Percentiles rank a stretch among this genome's conserved stretches.
These are phyloP conservation scores for Eupelmus urozonus DNA, from an alignment of 2,888 invertebrate genomes.

Conservation along the genomic window DNA sequence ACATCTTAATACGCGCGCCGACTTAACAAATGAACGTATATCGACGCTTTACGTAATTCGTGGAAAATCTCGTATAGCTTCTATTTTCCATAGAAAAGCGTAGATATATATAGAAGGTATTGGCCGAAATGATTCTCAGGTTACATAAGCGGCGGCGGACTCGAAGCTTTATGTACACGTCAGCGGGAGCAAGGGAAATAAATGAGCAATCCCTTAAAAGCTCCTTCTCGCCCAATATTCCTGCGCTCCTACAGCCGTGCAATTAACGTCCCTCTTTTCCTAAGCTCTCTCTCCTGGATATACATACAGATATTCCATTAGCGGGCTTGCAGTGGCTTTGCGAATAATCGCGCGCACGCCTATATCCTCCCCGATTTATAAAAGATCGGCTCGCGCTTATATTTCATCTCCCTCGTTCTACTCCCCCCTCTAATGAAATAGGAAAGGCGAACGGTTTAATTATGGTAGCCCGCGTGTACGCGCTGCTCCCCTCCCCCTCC, in stretches of 20 bases:
- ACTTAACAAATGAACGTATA: neutral
- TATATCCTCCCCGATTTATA: no score
- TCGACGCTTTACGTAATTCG: constrained; percentile 11
- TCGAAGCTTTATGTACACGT: constrained; percentile 21
- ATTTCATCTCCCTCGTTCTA: no score
- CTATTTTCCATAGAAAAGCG: constrained; percentile 4
- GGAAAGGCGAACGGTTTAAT: constrained; percentile 45
- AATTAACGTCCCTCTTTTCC: constrained; percentile 10
- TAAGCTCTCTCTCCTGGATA: neutral
- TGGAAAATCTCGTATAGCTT: neutral
- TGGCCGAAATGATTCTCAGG: neutral
- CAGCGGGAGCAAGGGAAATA: constrained; percentile 24
- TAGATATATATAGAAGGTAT: constrained; percentile 19
- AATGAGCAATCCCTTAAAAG: constrained; percentile 9
- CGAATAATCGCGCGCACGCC: neutral
- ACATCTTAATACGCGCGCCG: constrained; percentile 7
- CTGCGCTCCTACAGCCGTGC: neutral
- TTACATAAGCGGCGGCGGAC: neutral
- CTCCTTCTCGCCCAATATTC: neutral
- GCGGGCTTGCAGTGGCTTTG: constrained; percentile 15
- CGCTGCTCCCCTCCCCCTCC: no score
- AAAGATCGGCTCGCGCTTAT: constrained; percentile 14
- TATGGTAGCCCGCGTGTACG: neutral
- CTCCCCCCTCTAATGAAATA: constrained; percentile 37
- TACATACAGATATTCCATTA: constrained; percentile 36